These are phyloP conservation scores for Apeira syringaria DNA, from an alignment of 2,888 invertebrate species.

Conservation along the genomic window DNA sequence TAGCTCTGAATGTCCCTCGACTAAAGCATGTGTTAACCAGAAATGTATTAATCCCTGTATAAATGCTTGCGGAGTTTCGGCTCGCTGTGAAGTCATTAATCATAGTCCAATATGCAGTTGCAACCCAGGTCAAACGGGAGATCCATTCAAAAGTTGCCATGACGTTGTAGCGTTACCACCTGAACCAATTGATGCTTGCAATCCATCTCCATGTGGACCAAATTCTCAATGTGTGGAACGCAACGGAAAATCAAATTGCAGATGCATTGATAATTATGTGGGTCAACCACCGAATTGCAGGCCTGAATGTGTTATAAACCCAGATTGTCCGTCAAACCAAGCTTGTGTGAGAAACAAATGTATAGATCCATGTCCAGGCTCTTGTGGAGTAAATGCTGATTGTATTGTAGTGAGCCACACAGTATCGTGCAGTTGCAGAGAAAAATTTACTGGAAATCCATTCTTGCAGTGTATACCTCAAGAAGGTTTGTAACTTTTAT, in stretches of 20 bases:
- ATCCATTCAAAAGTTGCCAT: constrained; percentile 90
- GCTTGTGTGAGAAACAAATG: constrained; percentile 93
- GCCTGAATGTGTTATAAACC: constrained; percentile 92
- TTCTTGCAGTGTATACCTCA: constrained; percentile 89
- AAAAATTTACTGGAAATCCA: constrained; percentile 91
- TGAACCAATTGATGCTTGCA: constrained; percentile 84
- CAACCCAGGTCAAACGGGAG: constrained; percentile 89
- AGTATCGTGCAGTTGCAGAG: constrained; percentile 90
- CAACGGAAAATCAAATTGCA: constrained; percentile 88
- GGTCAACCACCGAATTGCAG: constrained; percentile 92
- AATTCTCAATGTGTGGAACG: constrained; percentile 88
- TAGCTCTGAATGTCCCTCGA: constrained; percentile 92
- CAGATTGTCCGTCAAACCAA: constrained; percentile 90
- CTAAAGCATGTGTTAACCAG: constrained; percentile 91
- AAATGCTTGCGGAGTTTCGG: constrained; percentile 90
- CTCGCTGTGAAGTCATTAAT: constrained; percentile 91
- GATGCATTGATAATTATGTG: constrained; percentile 89
- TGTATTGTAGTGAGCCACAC: constrained; percentile 91
- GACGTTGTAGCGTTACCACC: constrained; percentile 69
- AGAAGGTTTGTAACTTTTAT: constrained; percentile 61
- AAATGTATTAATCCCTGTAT: constrained; percentile 93
- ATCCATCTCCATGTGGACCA: constrained; percentile 92
- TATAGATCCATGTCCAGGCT: constrained; percentile 91
- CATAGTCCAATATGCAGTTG: constrained; percentile 95
- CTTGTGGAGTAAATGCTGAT: constrained; percentile 91